Percentiles rank a stretch among this genome's conserved stretches.
phyloP scores from a whole-genome alignment of 2,797 vertebrate genomes.

The Chiroxiphia lanceolata region DNA sequence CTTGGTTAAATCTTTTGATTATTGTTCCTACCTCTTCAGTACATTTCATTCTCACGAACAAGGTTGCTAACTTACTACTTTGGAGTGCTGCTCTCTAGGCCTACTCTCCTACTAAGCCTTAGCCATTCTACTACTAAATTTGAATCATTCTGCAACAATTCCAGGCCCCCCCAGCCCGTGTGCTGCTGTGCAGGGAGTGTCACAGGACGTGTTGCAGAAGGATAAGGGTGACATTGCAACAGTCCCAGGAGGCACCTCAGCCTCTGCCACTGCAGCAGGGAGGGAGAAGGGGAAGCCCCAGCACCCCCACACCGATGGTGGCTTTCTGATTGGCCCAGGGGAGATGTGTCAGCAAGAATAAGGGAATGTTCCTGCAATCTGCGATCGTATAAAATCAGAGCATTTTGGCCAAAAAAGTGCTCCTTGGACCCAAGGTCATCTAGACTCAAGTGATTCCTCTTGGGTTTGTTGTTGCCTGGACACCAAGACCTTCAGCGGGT shows the following conservation, averaged over 20 bases:
- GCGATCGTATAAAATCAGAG: background rate
- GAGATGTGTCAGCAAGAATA: background rate
- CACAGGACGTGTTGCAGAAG: background rate
- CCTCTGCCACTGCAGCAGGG: background rate
- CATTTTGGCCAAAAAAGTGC: rapidly evolving
- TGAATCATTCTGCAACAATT: too few species aligned
- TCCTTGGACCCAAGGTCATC: background rate
- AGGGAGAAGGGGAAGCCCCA: background rate
- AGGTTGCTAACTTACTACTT: too few species aligned
- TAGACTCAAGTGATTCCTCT: rapidly evolving
- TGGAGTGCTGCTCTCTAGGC: too few species aligned
- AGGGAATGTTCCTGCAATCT: background rate
- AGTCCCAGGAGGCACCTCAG: background rate
- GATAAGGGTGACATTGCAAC: background rate
- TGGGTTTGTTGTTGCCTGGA: background rate
- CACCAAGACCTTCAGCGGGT: background rate
- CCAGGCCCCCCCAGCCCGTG: rapidly evolving
- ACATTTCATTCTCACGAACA: too few species aligned
- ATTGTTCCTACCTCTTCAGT: too few species aligned
- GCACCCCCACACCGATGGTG: too few species aligned
- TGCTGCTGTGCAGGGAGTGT: rapidly evolving
- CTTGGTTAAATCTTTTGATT: too few species aligned
- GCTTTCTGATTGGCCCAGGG: background rate
- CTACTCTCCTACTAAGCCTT: too few species aligned
- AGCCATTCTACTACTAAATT: too few species aligned